Evolutionary conservation across 2,888 invertebrate species (phyloP).

Genomic region (Argyresthia albistria): DNA sequence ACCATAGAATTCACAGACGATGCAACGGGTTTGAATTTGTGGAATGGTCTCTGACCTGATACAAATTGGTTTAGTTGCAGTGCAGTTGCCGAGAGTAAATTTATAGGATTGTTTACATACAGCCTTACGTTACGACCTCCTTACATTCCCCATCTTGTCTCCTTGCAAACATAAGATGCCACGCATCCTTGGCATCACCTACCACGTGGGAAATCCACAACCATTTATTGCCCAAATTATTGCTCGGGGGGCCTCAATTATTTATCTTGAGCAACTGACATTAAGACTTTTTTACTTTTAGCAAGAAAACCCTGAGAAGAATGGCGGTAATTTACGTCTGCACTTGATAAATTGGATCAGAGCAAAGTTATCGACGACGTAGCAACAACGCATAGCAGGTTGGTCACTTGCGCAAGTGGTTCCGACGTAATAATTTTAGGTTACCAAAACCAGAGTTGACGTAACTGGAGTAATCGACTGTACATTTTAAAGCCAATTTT

Average conservation of each 20-base stretch:
- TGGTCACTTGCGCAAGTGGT: neutral
- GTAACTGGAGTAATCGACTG: slow-evolving; percentile 33
- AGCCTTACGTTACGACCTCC: too few relatives aligned
- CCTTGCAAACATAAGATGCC: slow-evolving; percentile 18
- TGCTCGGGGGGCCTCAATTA: slow-evolving; percentile 47
- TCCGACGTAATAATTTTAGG: slow-evolving; percentile 27
- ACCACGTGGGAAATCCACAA: slow-evolving; percentile 38
- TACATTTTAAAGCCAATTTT: slow-evolving; percentile 41
- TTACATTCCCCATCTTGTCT: too few relatives aligned
- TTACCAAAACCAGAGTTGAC: slow-evolving; percentile 28
- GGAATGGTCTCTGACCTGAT: too few relatives aligned
- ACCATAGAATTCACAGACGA: too few relatives aligned
- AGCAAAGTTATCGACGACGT: neutral
- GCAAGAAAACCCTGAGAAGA: slow-evolving; percentile 22
- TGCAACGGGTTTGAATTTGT: too few relatives aligned
- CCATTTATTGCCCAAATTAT: slow-evolving; percentile 33
- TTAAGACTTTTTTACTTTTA: slow-evolving; percentile 44
- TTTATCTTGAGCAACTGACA: slow-evolving; percentile 36
- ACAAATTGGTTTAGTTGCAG: too few relatives aligned
- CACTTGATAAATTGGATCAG: slow-evolving; percentile 40
- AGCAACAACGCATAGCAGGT: neutral
- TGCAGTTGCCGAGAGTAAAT: too few relatives aligned
- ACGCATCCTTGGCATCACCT: slow-evolving; percentile 25
- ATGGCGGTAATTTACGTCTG: slow-evolving; percentile 27
- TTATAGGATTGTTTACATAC: too few relatives aligned